Percentiles rank a stretch among this genome's conserved stretches.
phyloP scores from a whole-genome alignment of 1,140 invertebrate species.

The Brachystomella parvula region DNA sequence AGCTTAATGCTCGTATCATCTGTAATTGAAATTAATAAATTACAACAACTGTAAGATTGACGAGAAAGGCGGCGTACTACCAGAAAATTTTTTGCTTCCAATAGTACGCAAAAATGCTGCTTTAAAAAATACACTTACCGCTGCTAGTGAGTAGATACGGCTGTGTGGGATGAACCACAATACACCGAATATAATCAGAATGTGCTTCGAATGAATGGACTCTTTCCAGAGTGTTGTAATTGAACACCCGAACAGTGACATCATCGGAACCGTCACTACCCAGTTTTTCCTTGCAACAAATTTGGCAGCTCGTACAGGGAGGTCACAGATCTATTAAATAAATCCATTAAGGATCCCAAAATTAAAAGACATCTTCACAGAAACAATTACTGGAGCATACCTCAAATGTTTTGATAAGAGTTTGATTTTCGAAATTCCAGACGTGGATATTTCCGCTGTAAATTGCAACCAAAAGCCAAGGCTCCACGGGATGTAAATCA shows the following conservation, averaged over 20 bases:
- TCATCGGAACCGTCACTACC: constrained; percentile 98
- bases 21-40: too few relatives aligned
- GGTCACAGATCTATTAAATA: constrained; percentile 86
- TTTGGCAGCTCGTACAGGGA: constrained; percentile 88
- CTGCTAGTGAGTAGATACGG: constrained; percentile 94
- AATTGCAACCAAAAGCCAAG: constrained; percentile 95
- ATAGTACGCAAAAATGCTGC: too few relatives aligned
- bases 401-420: constrained; percentile 88
- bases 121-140: constrained; percentile 59
- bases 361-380: too few relatives aligned
- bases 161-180: constrained; percentile 94
- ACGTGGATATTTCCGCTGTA: constrained; percentile 99
- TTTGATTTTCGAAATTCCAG: constrained; percentile 96
- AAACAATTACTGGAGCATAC: too few relatives aligned
- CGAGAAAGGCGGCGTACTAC: too few relatives aligned
- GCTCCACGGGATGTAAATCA: constrained; percentile 93
- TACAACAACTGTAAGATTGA: too few relatives aligned
- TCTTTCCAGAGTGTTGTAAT: constrained; percentile 96
- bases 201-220: constrained; percentile 96
- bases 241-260: constrained; percentile 91
- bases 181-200: constrained; percentile 94
- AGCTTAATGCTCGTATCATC: constrained; percentile 99
- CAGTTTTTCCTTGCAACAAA: constrained; percentile 98
- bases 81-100: too few relatives aligned
- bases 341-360: too few relatives aligned